Evolutionary conservation across 2,797 vertebrate genomes (phyloP).

Genomic region (Buceros bicornis): DNA sequence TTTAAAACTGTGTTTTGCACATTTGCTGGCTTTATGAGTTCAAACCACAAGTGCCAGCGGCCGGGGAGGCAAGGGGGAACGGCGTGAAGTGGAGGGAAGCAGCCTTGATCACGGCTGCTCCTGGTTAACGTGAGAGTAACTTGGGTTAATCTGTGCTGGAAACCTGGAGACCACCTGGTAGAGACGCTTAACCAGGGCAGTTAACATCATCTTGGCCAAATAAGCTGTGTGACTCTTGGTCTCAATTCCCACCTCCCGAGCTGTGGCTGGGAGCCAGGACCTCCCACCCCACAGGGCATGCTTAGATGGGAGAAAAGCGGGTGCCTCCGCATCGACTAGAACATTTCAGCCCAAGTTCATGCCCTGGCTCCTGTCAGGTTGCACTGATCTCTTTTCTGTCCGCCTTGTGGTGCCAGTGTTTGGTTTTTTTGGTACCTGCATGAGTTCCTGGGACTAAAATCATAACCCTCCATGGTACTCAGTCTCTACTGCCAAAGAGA

Average conservation of each 20-base stretch:
- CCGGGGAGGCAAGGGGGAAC: not conserved
- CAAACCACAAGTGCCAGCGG: not conserved
- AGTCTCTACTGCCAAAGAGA: not conserved
- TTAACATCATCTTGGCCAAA: not conserved
- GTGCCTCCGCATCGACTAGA: rapidly evolving
- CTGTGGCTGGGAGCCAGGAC: no score
- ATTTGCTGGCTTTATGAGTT: not conserved
- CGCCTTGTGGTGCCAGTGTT: rapidly evolving
- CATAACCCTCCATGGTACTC: rapidly evolving
- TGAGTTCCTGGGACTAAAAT: not conserved
- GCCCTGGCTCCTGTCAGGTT: rapidly evolving
- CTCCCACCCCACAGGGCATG: rapidly evolving
- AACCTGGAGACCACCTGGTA: not conserved
- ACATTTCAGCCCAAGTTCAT: not conserved
- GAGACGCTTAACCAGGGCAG: not conserved
- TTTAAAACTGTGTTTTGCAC: not conserved
- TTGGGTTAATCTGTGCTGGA: not conserved
- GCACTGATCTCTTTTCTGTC: rapidly evolving
- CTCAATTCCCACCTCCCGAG: not conserved
- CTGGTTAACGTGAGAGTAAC: not conserved
- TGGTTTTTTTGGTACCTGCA: no score
- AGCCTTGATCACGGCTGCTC: not conserved
- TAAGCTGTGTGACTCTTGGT: rapidly evolving
- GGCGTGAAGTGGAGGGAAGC: not conserved
- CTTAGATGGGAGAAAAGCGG: not conserved